phyloP scores from a whole-genome alignment of 2,888 invertebrate species.

The Rotaria sp. region DNA sequence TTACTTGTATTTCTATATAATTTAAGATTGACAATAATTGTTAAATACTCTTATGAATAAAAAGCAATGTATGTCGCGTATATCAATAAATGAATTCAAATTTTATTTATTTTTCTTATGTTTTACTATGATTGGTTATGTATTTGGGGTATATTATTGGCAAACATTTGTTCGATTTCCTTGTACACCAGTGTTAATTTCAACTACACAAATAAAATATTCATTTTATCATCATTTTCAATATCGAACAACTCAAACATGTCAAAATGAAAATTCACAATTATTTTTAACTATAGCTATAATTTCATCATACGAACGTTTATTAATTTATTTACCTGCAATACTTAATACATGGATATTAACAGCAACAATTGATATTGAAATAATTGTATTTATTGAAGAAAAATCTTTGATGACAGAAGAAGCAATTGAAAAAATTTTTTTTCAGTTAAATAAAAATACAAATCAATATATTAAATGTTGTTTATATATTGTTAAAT shows the following conservation, averaged over 20 bases:
- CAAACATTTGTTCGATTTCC: neutral
- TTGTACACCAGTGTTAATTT: neutral
- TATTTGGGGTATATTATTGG: neutral
- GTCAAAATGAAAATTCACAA: neutral
- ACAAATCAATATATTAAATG: too few species aligned
- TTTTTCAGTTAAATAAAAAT: neutral
- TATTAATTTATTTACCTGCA: neutral
- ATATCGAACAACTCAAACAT: neutral
- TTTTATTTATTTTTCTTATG: neutral
- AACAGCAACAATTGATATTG: neutral
- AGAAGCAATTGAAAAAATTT: neutral
- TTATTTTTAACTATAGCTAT: neutral
- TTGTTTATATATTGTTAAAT: neutral
- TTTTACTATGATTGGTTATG: neutral
- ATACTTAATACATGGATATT: constrained; percentile 7
- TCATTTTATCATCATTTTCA: neutral
- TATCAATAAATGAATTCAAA: neutral
- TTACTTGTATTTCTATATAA: too few species aligned
- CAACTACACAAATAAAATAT: neutral
- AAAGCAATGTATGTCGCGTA: neutral
- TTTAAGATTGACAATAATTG: too few species aligned
- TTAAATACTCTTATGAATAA: neutral
- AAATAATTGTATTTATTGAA: constrained; percentile 13
- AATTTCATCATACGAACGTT: neutral
- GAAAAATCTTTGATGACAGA: neutral